Evolutionary conservation across 2,797 vertebrate genomes (phyloP).

Genomic region (Xenentodon cancila): DNA sequence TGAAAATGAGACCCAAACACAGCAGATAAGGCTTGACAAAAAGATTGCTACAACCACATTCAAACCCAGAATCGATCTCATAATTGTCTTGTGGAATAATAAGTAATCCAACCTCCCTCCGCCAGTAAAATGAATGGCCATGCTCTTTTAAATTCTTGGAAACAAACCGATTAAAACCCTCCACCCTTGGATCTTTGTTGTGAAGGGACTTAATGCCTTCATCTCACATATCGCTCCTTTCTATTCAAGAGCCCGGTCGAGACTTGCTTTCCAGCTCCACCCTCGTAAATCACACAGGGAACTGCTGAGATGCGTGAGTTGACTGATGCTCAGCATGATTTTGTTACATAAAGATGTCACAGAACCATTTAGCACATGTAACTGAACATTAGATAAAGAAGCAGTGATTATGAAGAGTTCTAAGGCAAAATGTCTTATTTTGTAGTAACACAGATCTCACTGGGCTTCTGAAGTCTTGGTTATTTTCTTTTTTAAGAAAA

Average conservation of each 20-base stretch:
- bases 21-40: not conserved
- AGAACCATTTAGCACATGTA: constrained; percentile 24
- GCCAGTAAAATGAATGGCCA: constrained; percentile 3
- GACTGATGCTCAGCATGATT: constrained; percentile 33
- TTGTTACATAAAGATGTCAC: constrained; percentile 21
- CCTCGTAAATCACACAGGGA: constrained; percentile 32
- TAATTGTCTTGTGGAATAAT: not conserved
- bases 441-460: too few species aligned
- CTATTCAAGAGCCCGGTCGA: not conserved
- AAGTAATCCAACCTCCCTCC: not conserved
- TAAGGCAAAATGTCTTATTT: not conserved
- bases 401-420: not conserved
- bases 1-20: too few species aligned
- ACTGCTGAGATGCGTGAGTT: constrained; percentile 10
- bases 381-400: constrained; percentile 1
- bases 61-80: not conserved
- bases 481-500: not conserved
- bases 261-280: constrained; percentile 28
- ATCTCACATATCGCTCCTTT: constrained; percentile 57
- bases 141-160: not conserved
- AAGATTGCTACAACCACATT: not conserved
- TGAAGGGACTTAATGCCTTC: constrained; percentile 45
- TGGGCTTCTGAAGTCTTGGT: too few species aligned
- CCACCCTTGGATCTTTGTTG: constrained; percentile 47
- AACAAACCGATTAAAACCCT: not conserved